Evolutionary conservation across 2,797 vertebrate genomes (phyloP).

Genomic region (Pseudochirops cupreus): DNA sequence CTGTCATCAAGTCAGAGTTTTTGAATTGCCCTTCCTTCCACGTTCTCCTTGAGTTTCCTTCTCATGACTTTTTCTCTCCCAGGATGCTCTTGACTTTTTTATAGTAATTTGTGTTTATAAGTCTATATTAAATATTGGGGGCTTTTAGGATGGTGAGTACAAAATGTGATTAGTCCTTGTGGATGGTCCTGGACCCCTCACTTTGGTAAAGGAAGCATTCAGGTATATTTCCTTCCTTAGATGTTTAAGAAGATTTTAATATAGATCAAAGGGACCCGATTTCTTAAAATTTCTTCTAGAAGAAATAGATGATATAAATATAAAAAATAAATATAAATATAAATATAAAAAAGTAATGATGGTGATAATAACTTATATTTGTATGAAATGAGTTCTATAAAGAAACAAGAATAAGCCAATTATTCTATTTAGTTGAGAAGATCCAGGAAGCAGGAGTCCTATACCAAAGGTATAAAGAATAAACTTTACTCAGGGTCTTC

Average conservation of each 20-base stretch:
- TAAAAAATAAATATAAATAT: too few species aligned
- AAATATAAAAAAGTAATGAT: too few species aligned
- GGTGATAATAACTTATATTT: neutral
- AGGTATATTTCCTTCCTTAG: neutral
- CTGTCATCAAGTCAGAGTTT: neutral
- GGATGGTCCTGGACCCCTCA: neutral
- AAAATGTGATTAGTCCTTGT: neutral
- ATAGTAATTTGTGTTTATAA: neutral
- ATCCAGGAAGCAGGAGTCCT: neutral
- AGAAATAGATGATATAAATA: neutral
- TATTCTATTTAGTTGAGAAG: neutral
- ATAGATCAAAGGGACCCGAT: neutral
- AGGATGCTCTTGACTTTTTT: neutral
- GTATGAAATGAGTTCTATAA: neutral
- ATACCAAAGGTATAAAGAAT: neutral
- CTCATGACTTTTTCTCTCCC: rapidly evolving
- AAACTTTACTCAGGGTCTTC: neutral
- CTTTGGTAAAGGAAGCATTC: neutral
- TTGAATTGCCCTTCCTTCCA: rapidly evolving
- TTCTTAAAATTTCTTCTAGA: neutral
- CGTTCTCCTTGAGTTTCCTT: rapidly evolving
- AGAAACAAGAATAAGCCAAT: neutral
- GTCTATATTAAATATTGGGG: neutral
- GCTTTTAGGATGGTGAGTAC: rapidly evolving
- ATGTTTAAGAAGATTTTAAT: neutral